Conservation (phyloP, 2,113 vertebrate genomes). For the Trogon surrucura region DNA sequence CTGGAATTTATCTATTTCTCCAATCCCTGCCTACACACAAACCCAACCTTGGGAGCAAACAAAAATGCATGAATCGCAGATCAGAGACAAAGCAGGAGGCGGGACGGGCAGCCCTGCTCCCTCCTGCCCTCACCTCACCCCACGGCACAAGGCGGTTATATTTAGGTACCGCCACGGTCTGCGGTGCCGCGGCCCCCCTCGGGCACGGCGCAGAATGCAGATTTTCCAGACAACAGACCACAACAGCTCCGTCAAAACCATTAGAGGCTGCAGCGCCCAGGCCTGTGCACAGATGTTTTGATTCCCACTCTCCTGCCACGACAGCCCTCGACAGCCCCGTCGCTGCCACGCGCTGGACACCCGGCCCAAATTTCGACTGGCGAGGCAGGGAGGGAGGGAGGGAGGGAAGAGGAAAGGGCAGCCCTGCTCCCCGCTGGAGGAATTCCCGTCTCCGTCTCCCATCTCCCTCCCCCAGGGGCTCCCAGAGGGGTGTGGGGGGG, state of each 20-base stretch:
- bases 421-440: not conserved
- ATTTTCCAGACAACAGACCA: constrained; percentile 62
- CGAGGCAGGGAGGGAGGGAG: not conserved
- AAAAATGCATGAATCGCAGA: constrained; percentile 1
- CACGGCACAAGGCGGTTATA: constrained; percentile 51
- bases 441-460: not conserved
- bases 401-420: not conserved
- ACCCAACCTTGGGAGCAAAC: not conserved
- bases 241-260: constrained; percentile 61
- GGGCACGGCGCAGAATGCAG: constrained; percentile 42
- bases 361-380: not conserved
- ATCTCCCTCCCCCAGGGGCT: not conserved
- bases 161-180: constrained; percentile 45
- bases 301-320: constrained; percentile 62
- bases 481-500: rapidly evolving
- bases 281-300: constrained; percentile 61
- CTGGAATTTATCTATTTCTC: constrained; percentile 21
- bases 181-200: constrained; percentile 53
- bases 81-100: constrained; percentile 49
- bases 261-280: constrained; percentile 21
- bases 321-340: constrained; percentile 38
- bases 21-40: constrained; percentile 44
- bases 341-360: not conserved
- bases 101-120: not conserved
- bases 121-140: constrained; percentile 59